Conservation (phyloP, 2,888 invertebrate genomes). For the Dilophus febrilis region DNA sequence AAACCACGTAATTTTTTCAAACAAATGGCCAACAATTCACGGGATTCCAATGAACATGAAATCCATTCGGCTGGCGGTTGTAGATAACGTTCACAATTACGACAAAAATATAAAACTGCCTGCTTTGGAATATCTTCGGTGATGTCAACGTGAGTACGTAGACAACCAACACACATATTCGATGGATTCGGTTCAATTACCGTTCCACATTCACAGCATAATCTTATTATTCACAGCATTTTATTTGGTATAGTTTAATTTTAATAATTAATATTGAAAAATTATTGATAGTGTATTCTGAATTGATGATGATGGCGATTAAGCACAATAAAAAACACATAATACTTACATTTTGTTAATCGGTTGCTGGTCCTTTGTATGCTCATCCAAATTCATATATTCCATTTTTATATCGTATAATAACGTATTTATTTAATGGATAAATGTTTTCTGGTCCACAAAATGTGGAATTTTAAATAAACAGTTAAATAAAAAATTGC, state of each 20-base stretch:
- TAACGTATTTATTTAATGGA: too few relatives aligned
- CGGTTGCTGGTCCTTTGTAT: too few relatives aligned
- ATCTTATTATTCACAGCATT: too few relatives aligned
- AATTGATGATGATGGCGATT: too few relatives aligned
- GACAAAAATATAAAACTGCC: constrained; percentile 74
- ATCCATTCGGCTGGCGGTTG: constrained; percentile 88
- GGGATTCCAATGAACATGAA: constrained; percentile 68
- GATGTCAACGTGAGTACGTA: constrained; percentile 83
- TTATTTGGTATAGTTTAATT: too few relatives aligned
- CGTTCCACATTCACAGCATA: constrained; percentile 90
- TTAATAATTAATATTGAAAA: too few relatives aligned
- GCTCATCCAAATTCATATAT: too few relatives aligned
- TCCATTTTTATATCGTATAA: too few relatives aligned
- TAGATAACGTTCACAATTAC: constrained; percentile 84
- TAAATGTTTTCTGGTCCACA: background rate
- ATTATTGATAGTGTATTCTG: too few relatives aligned
- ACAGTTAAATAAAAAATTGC: background rate
- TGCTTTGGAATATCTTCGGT: constrained; percentile 94
- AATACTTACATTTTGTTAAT: too few relatives aligned
- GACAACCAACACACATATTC: constrained; percentile 93
- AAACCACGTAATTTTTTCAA: constrained; percentile 83
- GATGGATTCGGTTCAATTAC: constrained; percentile 88
- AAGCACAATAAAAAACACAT: too few relatives aligned
- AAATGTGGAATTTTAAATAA: background rate
- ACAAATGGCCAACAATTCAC: constrained; percentile 77